These are phyloP conservation scores for Hoplostethus mediterraneus DNA, from an alignment of 2,797 vertebrate genomes.

Conservation along the genomic window DNA sequence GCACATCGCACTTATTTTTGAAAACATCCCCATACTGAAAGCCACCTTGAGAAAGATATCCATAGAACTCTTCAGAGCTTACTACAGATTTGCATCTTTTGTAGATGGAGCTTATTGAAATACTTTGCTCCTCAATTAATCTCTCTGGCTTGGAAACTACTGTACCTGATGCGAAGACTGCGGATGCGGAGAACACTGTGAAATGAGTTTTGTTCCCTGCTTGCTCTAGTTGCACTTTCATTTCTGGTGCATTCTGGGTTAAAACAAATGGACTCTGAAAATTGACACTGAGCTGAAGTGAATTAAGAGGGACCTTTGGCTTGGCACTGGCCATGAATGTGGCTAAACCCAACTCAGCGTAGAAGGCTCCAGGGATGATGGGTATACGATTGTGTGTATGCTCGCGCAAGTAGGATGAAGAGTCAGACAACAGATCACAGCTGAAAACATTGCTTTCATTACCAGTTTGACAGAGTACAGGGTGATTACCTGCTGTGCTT, in stretches of 20 bases:
- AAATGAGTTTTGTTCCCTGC: conserved; percentile 71
- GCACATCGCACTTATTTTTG: conserved; percentile 83
- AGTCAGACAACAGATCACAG: conserved; percentile 79
- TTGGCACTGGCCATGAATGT: conserved; percentile 78
- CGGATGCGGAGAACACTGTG: conserved; percentile 78
- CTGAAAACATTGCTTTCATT: conserved; percentile 76
- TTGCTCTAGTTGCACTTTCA: conserved; percentile 81
- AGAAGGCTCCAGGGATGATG: conserved; percentile 88
- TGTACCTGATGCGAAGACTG: conserved; percentile 84
- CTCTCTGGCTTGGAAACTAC: conserved; percentile 69
- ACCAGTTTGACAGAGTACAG: conserved; percentile 74
- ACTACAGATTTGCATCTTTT: conserved; percentile 83
- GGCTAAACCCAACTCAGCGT: conserved; percentile 87
- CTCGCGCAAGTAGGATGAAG: conserved; percentile 81
- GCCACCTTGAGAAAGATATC: conserved; percentile 77
- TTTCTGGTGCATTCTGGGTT: conserved; percentile 71
- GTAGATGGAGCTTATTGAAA: conserved; percentile 80
- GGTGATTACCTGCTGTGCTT: conserved; percentile 73
- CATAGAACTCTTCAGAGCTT: conserved; percentile 81
- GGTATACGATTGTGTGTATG: conserved; percentile 86
- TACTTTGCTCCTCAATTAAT: conserved; percentile 77
- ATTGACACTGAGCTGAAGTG: conserved; percentile 80
- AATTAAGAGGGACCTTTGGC: conserved; percentile 84
- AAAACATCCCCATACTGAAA: conserved; percentile 89
- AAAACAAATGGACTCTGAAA: conserved; percentile 87